Percentiles rank a stretch among this genome's conserved stretches.
Evolutionary conservation across 1,140 invertebrate genomes (phyloP).

Genomic region (Phymastichus coffea): DNA sequence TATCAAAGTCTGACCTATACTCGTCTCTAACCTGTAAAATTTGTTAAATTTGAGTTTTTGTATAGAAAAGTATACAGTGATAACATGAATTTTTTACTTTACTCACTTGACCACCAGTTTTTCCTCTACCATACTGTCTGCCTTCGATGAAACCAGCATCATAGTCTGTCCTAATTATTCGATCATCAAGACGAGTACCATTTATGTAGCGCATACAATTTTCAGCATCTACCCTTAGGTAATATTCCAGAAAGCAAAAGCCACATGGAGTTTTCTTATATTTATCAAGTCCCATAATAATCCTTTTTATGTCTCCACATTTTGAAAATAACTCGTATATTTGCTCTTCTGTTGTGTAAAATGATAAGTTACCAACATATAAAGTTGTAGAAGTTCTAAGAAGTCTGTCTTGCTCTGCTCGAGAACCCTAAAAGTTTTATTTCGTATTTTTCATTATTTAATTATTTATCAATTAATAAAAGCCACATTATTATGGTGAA

Average conservation of each 20-base stretch:
- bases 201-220: constrained; percentile 96
- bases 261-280: constrained; percentile 99
- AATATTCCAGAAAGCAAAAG: constrained; percentile 99
- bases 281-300: constrained; percentile 98
- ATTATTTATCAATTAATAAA: constrained; percentile 20
- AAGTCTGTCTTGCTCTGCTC: constrained; percentile 86
- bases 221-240: constrained; percentile 84
- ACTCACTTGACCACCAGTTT: constrained; percentile 94
- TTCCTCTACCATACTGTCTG: constrained; percentile 96
- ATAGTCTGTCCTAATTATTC: constrained; percentile 98
- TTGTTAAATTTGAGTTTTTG: constrained; percentile 12
- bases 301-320: constrained; percentile 93
- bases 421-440: constrained; percentile 72
- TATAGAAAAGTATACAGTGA: neutral
- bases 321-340: constrained; percentile 96
- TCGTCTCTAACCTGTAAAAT: constrained; percentile 87
- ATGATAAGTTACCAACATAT: constrained; percentile 97
- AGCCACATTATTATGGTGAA: neutral
- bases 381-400: constrained; percentile 78
- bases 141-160: constrained; percentile 99
- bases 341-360: constrained; percentile 99
- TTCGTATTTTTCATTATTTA: constrained; percentile 9
- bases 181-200: constrained; percentile 94
- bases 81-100: neutral
- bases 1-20: constrained; percentile 96